phyloP scores from a whole-genome alignment of 2,113 vertebrate species.

The Gorsachius goisagi region DNA sequence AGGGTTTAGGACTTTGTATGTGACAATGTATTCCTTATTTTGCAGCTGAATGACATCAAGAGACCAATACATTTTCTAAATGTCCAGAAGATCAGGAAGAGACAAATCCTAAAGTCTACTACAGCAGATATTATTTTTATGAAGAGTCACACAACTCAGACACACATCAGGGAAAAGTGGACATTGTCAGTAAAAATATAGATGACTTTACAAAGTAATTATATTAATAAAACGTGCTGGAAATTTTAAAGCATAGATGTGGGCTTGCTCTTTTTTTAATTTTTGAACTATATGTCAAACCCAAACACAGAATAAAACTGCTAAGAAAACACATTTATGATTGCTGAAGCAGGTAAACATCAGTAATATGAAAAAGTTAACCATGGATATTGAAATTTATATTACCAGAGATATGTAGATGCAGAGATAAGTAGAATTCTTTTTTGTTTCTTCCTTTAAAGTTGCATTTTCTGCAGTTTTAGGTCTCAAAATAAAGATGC shows the following conservation, averaged over 20 bases:
- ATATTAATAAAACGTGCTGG: not conserved
- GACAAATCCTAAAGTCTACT: not conserved
- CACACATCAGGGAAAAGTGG: not conserved
- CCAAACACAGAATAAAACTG: not conserved
- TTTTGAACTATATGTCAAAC: not conserved
- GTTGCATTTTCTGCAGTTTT: not conserved
- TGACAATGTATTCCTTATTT: not conserved
- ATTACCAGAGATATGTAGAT: not conserved
- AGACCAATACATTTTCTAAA: not conserved
- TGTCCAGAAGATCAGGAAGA: not conserved
- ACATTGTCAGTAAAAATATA: not conserved
- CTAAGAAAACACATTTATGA: not conserved
- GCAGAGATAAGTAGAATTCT: not conserved
- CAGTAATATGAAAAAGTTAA: not conserved
- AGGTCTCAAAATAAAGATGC: not conserved
- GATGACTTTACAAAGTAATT: not conserved
- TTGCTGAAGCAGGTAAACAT: not conserved
- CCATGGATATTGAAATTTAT: not conserved
- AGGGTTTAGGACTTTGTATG: not conserved
- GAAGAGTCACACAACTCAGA: not conserved
- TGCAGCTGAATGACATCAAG: not conserved
- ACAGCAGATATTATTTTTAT: not conserved
- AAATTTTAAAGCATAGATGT: not conserved
- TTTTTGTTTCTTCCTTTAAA: not conserved
- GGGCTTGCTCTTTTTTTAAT: not conserved